Percentiles rank a stretch among this genome's conserved stretches.
Evolutionary conservation across 2,888 invertebrate species (phyloP).

Genomic region (Pelosia muscerda): DNA sequence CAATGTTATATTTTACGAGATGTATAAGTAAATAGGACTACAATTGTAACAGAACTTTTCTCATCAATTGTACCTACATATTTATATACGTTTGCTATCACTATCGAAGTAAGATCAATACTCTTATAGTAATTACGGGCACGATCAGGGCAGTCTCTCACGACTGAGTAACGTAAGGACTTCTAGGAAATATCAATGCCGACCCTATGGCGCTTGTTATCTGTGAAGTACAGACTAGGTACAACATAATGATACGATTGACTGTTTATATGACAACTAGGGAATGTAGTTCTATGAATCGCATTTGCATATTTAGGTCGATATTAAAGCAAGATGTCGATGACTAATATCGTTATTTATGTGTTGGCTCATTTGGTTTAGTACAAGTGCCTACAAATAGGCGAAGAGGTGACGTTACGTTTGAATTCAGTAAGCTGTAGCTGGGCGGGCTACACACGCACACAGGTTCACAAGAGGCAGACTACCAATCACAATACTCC

Average conservation of each 20-base stretch:
- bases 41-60: neutral
- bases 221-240: neutral
- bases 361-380: neutral
- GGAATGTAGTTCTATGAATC: neutral
- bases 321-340: neutral
- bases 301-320: neutral
- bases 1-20: too few relatives aligned
- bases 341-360: neutral
- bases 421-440: neutral
- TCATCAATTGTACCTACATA: neutral
- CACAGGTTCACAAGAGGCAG: too few relatives aligned
- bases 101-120: slow-evolving; percentile 3
- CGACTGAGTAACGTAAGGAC: neutral
- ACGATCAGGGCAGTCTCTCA: slow-evolving; percentile 10
- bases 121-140: neutral
- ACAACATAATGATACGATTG: neutral
- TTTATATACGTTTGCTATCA: neutral
- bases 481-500: too few relatives aligned
- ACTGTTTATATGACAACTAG: slow-evolving; percentile 2
- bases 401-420: neutral
- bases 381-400: neutral
- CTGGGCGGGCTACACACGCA: too few relatives aligned
- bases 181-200: slow-evolving; percentile 14
- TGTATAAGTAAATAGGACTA: too few relatives aligned
- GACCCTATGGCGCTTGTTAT: neutral